phyloP scores from a whole-genome alignment of 2,113 vertebrate species.

The Callaeas wilsoni region DNA sequence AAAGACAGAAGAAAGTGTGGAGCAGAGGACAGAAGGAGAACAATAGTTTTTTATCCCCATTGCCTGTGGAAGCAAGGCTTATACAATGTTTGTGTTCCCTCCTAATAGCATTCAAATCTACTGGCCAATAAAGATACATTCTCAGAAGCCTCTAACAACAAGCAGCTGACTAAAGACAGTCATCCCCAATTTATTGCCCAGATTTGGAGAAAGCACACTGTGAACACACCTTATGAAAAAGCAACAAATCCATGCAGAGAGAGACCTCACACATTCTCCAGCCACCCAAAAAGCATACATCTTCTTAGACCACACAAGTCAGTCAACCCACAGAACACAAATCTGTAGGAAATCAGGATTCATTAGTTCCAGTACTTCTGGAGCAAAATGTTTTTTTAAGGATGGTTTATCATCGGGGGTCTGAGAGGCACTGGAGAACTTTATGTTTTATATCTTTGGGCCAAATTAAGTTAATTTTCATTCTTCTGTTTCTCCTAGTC shows the following conservation, averaged over 20 bases:
- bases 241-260: not conserved
- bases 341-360: conserved; percentile 14
- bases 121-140: not conserved
- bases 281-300: not conserved
- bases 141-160: not conserved
- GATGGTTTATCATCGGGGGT: not conserved
- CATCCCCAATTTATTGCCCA: not conserved
- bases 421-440: not conserved
- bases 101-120: not conserved
- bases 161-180: not conserved
- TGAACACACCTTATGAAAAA: conserved; percentile 5
- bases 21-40: not conserved
- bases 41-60: not conserved
- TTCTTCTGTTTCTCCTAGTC: not conserved
- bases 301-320: conserved; percentile 20
- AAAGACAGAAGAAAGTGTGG: not conserved
- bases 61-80: not conserved
- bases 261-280: not conserved
- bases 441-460: not conserved
- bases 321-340: not conserved
- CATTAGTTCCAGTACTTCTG: not conserved
- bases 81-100: not conserved
- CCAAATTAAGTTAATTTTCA: not conserved
- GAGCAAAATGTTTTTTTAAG: not conserved
- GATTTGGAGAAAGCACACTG: not conserved